These are phyloP conservation scores for Danio tinwini DNA, from an alignment of 2,797 vertebrate species.

Conservation along the genomic window DNA sequence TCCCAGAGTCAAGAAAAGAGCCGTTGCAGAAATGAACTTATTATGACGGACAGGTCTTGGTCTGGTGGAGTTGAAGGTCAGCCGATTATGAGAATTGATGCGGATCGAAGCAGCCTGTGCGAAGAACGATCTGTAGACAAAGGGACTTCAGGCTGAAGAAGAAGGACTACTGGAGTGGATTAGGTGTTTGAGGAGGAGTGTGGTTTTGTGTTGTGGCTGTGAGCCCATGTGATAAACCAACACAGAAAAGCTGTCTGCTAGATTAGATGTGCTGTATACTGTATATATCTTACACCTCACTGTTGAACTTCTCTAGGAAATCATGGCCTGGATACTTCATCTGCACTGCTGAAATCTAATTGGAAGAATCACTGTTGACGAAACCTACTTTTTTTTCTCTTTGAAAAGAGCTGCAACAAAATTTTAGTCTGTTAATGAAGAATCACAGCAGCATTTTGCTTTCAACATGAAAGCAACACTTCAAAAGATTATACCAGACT, in stretches of 20 bases:
- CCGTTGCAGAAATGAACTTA: not conserved
- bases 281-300: constrained; percentile 8
- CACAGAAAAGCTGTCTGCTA: not conserved
- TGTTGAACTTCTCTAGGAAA: too few relatives aligned
- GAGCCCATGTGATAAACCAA: not conserved
- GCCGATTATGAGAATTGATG: constrained; percentile 40
- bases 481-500: constrained; percentile 22
- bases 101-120: constrained; percentile 34
- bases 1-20: constrained; percentile 19
- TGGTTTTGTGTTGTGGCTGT: not conserved
- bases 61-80: constrained; percentile 31
- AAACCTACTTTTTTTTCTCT: not conserved
- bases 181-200: not conserved
- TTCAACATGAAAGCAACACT: constrained; percentile 21
- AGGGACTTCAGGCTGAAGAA: constrained; percentile 10
- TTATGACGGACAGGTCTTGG: constrained; percentile 11
- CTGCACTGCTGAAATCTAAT: not conserved
- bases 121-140: constrained; percentile 29
- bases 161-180: not conserved
- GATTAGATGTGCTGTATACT: not conserved
- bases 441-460: constrained; percentile 20
- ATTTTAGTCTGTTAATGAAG: not conserved
- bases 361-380: not conserved
- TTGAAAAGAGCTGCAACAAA: not conserved
- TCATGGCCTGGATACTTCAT: not conserved